These are phyloP conservation scores for Pluvialis apricaria DNA, from an alignment of 2,113 vertebrate species.

Conservation along the genomic window DNA sequence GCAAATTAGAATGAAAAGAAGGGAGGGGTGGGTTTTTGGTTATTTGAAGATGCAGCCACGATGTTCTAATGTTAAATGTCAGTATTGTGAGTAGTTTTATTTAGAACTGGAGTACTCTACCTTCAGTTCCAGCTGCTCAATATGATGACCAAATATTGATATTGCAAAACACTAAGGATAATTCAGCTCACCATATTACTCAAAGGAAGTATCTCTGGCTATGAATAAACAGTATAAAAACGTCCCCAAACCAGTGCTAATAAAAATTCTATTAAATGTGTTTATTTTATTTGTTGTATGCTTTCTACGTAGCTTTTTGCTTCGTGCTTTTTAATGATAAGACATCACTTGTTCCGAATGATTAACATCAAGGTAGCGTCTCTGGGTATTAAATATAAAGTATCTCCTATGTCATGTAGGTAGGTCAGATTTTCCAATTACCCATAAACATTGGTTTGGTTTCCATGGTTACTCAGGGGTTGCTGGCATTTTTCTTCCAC, in stretches of 20 bases:
- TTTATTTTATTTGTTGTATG: not conserved
- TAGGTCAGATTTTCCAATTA: not conserved
- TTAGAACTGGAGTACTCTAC: not conserved
- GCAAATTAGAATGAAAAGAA: not conserved
- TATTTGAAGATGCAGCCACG: not conserved
- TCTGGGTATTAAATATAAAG: not conserved
- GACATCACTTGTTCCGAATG: not conserved
- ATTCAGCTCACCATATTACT: not conserved
- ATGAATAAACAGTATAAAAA: not conserved
- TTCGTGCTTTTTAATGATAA: not conserved
- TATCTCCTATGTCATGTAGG: not conserved
- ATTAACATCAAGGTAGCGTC: not conserved
- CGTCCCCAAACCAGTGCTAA: not conserved
- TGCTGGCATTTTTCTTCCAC: not conserved
- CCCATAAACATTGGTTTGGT: not conserved
- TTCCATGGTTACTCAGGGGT: conserved; percentile 5
- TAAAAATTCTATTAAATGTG: not conserved
- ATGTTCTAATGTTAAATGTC: not conserved
- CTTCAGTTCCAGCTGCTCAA: not conserved
- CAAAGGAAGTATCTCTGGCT: not conserved
- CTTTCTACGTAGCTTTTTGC: not conserved
- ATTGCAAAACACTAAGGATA: not conserved
- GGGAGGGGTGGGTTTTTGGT: fast-evolving
- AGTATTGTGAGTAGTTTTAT: not conserved
- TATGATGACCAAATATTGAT: not conserved